Evolutionary conservation across 2,113 vertebrate genomes (phyloP).

Genomic region (Corythornis cristatus): DNA sequence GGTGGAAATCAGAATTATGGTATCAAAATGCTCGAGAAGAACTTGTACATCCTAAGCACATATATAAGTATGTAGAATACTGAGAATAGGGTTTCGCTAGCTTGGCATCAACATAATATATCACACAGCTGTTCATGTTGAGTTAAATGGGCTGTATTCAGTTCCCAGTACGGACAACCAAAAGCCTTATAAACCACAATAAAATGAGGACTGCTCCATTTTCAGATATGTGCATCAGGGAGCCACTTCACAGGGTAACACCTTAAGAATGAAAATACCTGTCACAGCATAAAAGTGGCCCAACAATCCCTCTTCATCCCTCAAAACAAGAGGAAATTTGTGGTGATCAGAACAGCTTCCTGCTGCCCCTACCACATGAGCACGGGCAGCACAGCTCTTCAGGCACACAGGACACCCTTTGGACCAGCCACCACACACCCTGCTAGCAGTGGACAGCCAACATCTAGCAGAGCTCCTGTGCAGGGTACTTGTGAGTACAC

Average conservation of each 20-base stretch:
- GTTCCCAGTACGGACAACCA: background rate
- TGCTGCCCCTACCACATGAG: background rate
- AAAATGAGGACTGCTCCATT: background rate
- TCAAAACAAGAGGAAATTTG: background rate
- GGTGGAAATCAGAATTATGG: rapidly evolving
- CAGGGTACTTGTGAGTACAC: background rate
- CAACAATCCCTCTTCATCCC: background rate
- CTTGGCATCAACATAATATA: background rate
- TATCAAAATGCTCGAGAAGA: background rate
- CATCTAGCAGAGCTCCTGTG: background rate
- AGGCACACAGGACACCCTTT: background rate
- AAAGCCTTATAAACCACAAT: background rate
- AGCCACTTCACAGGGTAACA: background rate
- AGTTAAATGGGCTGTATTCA: background rate
- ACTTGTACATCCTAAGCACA: background rate
- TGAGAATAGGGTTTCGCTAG: background rate
- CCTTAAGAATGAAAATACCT: too few relatives aligned
- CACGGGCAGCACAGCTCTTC: background rate
- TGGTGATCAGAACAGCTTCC: background rate
- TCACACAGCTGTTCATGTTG: background rate
- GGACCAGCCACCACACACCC: background rate
- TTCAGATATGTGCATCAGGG: background rate
- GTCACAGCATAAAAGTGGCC: background rate
- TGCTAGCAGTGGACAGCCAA: background rate
- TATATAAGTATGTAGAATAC: rapidly evolving